Conservation (phyloP, 1,140 invertebrate species). For the Melipona quadrifasciata region DNA sequence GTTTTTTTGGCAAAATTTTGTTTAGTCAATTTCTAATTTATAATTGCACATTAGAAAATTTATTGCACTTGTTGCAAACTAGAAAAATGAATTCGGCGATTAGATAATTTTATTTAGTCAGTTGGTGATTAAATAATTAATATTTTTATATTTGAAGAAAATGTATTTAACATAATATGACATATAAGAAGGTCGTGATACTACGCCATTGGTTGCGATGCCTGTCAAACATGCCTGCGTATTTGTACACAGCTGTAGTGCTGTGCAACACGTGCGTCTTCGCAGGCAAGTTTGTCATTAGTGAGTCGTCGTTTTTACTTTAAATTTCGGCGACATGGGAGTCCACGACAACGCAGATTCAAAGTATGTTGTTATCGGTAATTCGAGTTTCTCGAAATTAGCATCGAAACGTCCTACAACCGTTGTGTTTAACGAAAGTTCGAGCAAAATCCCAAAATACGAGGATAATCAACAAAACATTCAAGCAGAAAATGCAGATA, state of each 20-base stretch:
- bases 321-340: slow-evolving; percentile 67
- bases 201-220: slow-evolving; percentile 26
- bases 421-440: slow-evolving; percentile 63
- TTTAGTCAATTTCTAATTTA: background rate
- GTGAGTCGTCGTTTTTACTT: background rate
- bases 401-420: slow-evolving; percentile 70
- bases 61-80: rapidly evolving
- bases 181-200: too few relatives aligned
- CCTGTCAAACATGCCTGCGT: slow-evolving; percentile 27
- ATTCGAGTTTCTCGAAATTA: slow-evolving; percentile 71
- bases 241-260: slow-evolving; percentile 52
- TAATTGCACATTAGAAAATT: too few relatives aligned
- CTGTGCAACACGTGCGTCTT: slow-evolving; percentile 58
- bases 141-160: background rate
- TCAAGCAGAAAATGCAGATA: slow-evolving; percentile 54
- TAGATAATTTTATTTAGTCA: background rate
- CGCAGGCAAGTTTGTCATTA: background rate
- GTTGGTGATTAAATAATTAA: background rate
- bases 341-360: slow-evolving; percentile 76
- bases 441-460: slow-evolving; percentile 66
- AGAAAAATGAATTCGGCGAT: slow-evolving; percentile 2
- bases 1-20: background rate
- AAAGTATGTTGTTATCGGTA: slow-evolving; percentile 72
- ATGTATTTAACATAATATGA: background rate
- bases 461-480: slow-evolving; percentile 49